These are phyloP conservation scores for Sycophila sp. DNA, from an alignment of 1,140 invertebrate genomes.

Conservation along the genomic window DNA sequence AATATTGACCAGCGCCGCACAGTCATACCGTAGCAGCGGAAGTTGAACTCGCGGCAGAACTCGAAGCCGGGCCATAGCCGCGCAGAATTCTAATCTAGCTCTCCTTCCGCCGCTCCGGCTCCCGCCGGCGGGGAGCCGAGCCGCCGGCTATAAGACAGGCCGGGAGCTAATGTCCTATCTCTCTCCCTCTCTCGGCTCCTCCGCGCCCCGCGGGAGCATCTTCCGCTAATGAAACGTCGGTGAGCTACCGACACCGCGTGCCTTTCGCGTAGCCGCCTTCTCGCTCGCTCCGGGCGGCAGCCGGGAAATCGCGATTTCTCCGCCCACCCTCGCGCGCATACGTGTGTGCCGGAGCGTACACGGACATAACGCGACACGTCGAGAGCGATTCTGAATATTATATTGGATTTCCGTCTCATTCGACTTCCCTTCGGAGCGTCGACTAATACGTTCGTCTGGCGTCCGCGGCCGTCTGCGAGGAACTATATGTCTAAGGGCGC, in stretches of 20 bases:
- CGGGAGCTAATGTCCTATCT: conserved; percentile 17
- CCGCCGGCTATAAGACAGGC: conserved; percentile 3
- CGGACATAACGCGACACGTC: conserved; percentile 28
- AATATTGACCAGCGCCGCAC: conserved; percentile 19
- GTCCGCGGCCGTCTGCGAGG: neutral
- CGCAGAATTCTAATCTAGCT: conserved; percentile 64
- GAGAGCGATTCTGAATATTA: conserved; percentile 34
- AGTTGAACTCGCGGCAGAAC: conserved; percentile 11
- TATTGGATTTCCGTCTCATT: conserved; percentile 32
- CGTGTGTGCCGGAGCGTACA: too few relatives aligned
- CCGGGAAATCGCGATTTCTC: conserved; percentile 7
- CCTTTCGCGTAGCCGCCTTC: conserved; percentile 48
- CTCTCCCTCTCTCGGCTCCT: conserved; percentile 35
- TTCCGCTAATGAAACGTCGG: conserved; percentile 65
- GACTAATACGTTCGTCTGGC: conserved; percentile 25
- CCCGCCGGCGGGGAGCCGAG: conserved; percentile 36
- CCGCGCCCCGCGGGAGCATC: conserved; percentile 60
- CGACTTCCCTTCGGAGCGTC: neutral
- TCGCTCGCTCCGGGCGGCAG: neutral
- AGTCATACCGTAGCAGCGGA: neutral
- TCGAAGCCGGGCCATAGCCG: conserved; percentile 32
- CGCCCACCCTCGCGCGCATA: neutral
- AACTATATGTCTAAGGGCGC: neutral
- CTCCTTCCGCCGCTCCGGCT: conserved; percentile 48
- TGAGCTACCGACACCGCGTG: conserved; percentile 66